phyloP scores from a whole-genome alignment of 2,888 invertebrate species.

The Philonicus albiceps region DNA sequence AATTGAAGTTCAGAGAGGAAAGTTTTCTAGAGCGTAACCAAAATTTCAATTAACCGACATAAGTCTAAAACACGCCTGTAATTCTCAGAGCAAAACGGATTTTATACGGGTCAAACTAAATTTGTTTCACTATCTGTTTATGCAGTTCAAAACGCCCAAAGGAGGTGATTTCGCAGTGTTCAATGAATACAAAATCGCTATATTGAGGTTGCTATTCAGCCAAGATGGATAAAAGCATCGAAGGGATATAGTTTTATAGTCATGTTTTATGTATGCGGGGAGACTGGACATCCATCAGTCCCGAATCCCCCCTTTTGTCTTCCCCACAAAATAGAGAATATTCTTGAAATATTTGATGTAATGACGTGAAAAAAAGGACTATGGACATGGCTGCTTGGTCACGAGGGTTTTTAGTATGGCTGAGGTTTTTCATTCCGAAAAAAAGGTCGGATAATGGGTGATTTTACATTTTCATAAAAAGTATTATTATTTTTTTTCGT shows the following conservation, averaged over 20 bases:
- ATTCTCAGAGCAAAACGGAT: not conserved
- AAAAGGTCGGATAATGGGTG: not conserved
- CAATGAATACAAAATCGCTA: slow-evolving; percentile 34
- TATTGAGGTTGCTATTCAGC: not conserved
- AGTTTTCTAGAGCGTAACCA: not conserved
- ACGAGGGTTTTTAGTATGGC: not conserved
- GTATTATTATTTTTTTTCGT: not conserved
- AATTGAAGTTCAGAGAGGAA: not conserved
- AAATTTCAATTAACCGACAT: not conserved
- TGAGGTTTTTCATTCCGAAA: not conserved
- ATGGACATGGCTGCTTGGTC: not conserved
- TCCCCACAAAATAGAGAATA: not conserved
- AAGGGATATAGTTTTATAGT: slow-evolving; percentile 7
- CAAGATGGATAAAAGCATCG: not conserved
- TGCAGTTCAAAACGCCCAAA: not conserved
- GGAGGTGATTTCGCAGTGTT: not conserved
- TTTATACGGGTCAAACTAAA: not conserved
- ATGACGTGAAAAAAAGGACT: slow-evolving; percentile 11
- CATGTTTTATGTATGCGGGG: slow-evolving; percentile 31
- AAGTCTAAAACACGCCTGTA: not conserved
- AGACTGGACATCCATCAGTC: slow-evolving; percentile 20
- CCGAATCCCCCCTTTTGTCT: not conserved
- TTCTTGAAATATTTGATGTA: not conserved
- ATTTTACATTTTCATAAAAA: not conserved
- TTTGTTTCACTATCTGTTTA: slow-evolving; percentile 1